Base-by-base conservation (phyloP, 1,140 invertebrate genomes). In the Eubasilissa regina region DNA sequence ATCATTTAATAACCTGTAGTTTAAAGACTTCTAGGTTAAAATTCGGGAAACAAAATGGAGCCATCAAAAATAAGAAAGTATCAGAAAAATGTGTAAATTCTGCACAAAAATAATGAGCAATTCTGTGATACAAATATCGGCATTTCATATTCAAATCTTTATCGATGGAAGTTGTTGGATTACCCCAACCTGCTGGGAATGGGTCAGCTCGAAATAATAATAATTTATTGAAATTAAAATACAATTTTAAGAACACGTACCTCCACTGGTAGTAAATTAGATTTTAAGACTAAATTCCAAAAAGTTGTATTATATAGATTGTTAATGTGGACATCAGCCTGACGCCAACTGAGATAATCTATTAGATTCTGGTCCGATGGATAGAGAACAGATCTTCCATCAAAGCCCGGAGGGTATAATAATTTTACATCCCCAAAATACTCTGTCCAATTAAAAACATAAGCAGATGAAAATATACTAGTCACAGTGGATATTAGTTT, bases 251-350 rank as follows among this genome's bases (percentile, higher is more conserved):
- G 6, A 3, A 6, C 25, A 35, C 25, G 6, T 35, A 94, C 93
- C 87, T 98, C 91, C 76, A 85, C 85, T 68, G 94, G 93, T 53
- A 91, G 94, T 70, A 97, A 85, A 10, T 94, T 93, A 60, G 93
- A 93, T 84, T 95, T 92, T 73, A 94, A 89, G 25, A 99, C 93
- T 53, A 99, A 88, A 83, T 93, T 94, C 97, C 98, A 99, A 89
- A 99, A 99, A 80, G 94, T 94, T 4, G 97, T 99, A 86, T 99
- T 99, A 84, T 99, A 99, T 51, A 99, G 91, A 90, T 99, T 99
- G 88, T 99, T 99, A 15, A 99, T 95, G 85, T 99, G 98, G 82
- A 97, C 97, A 90, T 99, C 98, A 56, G 96, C 97, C 89, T 99
- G 98, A 81, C 98, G 91, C 98, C 98, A 99, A 85, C 95, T 95